Percentiles rank a stretch among this genome's conserved stretches.
These are phyloP conservation scores for Ichneumon xanthorius DNA, from an alignment of 2,888 invertebrate species.

Conservation along the genomic window DNA sequence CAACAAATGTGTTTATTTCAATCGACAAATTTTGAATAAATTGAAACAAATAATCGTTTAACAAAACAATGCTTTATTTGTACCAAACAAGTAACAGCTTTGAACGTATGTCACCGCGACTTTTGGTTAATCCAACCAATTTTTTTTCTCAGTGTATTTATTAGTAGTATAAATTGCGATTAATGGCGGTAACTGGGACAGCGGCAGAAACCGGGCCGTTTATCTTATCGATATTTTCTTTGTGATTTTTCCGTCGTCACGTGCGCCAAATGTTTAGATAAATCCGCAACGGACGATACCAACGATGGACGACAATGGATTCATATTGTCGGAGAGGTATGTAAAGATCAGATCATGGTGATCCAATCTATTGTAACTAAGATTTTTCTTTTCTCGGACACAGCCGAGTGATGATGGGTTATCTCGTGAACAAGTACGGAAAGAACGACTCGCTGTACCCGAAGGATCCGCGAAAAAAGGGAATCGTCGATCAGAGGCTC, in stretches of 20 bases:
- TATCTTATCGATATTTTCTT: neutral
- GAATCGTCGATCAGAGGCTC: slow-evolving; percentile 91
- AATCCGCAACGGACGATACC: slow-evolving; percentile 95
- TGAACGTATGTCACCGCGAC: too few species aligned
- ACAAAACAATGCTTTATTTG: too few species aligned
- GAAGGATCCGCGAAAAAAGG: slow-evolving; percentile 91
- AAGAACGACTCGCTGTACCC: slow-evolving; percentile 91
- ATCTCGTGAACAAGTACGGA: slow-evolving; percentile 92
- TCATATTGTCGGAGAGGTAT: slow-evolving; percentile 91
- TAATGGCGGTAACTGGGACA: too few species aligned
- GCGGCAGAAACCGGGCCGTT: too few species aligned
- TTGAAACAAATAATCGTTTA: too few species aligned
- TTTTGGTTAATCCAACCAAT: too few species aligned
- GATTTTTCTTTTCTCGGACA: neutral
- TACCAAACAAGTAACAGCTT: too few species aligned
- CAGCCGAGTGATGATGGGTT: slow-evolving; percentile 92
- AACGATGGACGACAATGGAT: slow-evolving; percentile 93
- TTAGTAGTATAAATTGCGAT: too few species aligned
- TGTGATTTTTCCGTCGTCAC: neutral
- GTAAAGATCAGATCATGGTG: slow-evolving; percentile 36
- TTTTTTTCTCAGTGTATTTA: too few species aligned
- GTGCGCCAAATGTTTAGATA: slow-evolving; percentile 85
- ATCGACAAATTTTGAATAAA: too few species aligned
- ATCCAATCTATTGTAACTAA: neutral
- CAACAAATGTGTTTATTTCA: too few species aligned